A percentile compares a stretch with the other conserved stretches of the same genome.
Conservation (phyloP, 1,140 invertebrate species). For the Ceratina australensis region DNA sequence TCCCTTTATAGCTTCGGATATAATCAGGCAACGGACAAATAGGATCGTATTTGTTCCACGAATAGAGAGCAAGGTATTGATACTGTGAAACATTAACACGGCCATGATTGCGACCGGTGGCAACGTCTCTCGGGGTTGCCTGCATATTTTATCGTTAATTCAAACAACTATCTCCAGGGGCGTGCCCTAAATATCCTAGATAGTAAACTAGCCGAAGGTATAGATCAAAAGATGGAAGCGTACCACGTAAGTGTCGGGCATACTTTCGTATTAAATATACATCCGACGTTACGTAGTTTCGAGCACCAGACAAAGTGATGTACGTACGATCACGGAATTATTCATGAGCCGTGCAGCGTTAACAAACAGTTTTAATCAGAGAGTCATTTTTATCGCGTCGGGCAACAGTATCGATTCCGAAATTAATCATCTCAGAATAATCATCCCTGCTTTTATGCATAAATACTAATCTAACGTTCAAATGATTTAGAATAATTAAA, state of each 20-base stretch:
- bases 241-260: background rate
- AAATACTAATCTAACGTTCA: background rate
- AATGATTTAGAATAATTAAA: no score
- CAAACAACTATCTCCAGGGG: conserved; percentile 19
- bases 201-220: background rate
- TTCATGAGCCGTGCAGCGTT: no score
- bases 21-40: background rate
- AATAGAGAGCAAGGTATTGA: background rate
- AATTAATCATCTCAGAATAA: background rate
- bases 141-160: conserved; percentile 54
- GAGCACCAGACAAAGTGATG: no score
- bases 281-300: no score
- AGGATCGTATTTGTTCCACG: background rate
- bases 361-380: background rate
- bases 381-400: no score
- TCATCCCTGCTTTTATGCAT: no score
- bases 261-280: no score
- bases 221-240: background rate
- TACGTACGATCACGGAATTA: no score
- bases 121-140: conserved; percentile 29
- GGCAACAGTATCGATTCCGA: conserved; percentile 1
- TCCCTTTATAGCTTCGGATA: background rate
- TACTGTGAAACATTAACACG: conserved; percentile 46
- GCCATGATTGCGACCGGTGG: conserved; percentile 34
- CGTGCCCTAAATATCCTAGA: conserved; percentile 21